Percentiles rank a stretch among this genome's conserved stretches.
Conservation (phyloP, 2,113 vertebrate genomes). For the Cyrtonyx montezumae region DNA sequence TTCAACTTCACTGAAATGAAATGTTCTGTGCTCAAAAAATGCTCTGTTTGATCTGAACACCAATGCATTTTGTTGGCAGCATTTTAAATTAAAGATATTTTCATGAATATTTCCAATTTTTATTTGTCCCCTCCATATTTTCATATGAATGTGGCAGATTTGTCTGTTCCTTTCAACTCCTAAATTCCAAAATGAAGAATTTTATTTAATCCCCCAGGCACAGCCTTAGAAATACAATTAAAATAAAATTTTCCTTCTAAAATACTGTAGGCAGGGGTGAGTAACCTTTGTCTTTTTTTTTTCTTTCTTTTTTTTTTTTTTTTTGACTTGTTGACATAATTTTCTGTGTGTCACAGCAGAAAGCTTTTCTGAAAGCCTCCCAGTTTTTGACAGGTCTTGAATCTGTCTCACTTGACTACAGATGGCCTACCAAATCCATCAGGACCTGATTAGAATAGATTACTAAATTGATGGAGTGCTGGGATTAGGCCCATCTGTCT, state of each 20-base stretch:
- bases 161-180: not conserved
- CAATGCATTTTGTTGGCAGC: not conserved
- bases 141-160: not conserved
- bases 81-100: not conserved
- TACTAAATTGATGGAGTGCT: conserved; percentile 65
- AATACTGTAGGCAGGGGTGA: not conserved
- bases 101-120: not conserved
- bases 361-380: conserved; percentile 19
- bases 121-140: not conserved
- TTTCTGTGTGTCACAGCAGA: not conserved
- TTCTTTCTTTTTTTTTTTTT: not conserved
- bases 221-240: not conserved
- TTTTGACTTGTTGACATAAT: not conserved
- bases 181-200: not conserved
- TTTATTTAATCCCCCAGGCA: not conserved
- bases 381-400: conserved; percentile 51
- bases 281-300: not conserved
- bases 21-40: not conserved
- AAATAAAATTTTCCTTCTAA: not conserved
- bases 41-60: not conserved
- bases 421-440: conserved; percentile 74
- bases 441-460: conserved; percentile 75
- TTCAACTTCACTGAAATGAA: not conserved
- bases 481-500: conserved; percentile 71
- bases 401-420: conserved; percentile 63